phyloP scores from a whole-genome alignment of 2,797 vertebrate species.

The Lutjanus campechanus region DNA sequence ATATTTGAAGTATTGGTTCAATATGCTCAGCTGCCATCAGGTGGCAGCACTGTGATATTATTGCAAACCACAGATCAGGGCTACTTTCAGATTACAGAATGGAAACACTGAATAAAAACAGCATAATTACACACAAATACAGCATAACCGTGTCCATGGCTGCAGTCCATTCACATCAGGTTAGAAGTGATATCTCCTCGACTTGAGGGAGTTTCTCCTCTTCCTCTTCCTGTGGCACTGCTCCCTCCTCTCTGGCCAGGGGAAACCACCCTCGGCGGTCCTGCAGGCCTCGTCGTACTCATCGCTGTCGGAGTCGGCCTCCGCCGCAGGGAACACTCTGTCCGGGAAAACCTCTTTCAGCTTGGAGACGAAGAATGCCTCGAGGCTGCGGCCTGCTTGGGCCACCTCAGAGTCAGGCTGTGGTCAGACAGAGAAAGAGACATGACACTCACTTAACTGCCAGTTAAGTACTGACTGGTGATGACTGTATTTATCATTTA shows the following conservation, averaged over 20 bases:
- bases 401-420: conserved; percentile 98
- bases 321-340: conserved; percentile 85
- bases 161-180: conserved; percentile 17
- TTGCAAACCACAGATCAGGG: conserved; percentile 31
- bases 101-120: conserved; percentile 32
- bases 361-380: conserved; percentile 91
- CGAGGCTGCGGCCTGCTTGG: conserved; percentile 93
- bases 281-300: conserved; percentile 89
- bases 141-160: conserved; percentile 25
- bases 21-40: conserved; percentile 56
- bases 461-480: not conserved
- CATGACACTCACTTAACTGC: conserved; percentile 1
- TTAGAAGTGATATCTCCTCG: conserved; percentile 83
- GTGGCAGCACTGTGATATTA: conserved; percentile 64
- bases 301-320: conserved; percentile 93
- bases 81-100: conserved; percentile 38
- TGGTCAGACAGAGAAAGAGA: conserved; percentile 22
- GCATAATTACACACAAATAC: conserved; percentile 21
- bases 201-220: conserved; percentile 91
- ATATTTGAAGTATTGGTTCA: conserved; percentile 23
- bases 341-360: conserved; percentile 92
- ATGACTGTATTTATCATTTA: not conserved
- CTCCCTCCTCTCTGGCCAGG: conserved; percentile 92
- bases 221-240: conserved; percentile 94
- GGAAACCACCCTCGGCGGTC: conserved; percentile 84